Evolutionary conservation across 2,797 vertebrate genomes (phyloP).

Genomic region (Eupleurogrammus muticus): DNA sequence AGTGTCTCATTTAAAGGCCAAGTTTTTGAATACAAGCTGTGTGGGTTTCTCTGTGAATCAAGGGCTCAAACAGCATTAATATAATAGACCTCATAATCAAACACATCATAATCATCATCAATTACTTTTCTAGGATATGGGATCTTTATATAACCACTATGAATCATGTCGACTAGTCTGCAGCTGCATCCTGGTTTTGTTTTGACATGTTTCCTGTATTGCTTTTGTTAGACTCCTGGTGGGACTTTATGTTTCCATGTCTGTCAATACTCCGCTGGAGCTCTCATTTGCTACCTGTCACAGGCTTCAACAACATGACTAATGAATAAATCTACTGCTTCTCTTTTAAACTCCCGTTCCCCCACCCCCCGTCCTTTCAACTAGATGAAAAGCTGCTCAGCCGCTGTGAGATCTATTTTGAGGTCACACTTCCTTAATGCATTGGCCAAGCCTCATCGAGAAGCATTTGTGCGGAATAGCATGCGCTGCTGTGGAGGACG

Average conservation of each 20-base stretch:
- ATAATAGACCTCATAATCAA: no score
- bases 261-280: conserved; percentile 22
- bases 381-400: conserved; percentile 52
- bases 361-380: conserved; percentile 40
- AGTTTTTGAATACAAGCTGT: no score
- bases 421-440: conserved; percentile 56
- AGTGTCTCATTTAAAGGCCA: no score
- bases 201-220: conserved; percentile 12
- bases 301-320: conserved; percentile 55
- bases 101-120: no score
- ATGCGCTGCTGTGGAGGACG: background rate
- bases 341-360: conserved; percentile 23
- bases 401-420: conserved; percentile 42
- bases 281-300: conserved; percentile 51
- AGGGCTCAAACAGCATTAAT: no score
- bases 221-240: background rate
- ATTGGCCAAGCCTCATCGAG: conserved; percentile 60
- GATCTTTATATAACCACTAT: background rate
- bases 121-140: no score
- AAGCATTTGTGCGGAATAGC: conserved; percentile 53
- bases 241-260: background rate
- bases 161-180: conserved; percentile 11
- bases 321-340: conserved; percentile 54
- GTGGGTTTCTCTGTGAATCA: no score
- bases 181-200: background rate